Evolutionary conservation across 2,113 vertebrate species (phyloP).

Genomic region (Marmota monax): DNA sequence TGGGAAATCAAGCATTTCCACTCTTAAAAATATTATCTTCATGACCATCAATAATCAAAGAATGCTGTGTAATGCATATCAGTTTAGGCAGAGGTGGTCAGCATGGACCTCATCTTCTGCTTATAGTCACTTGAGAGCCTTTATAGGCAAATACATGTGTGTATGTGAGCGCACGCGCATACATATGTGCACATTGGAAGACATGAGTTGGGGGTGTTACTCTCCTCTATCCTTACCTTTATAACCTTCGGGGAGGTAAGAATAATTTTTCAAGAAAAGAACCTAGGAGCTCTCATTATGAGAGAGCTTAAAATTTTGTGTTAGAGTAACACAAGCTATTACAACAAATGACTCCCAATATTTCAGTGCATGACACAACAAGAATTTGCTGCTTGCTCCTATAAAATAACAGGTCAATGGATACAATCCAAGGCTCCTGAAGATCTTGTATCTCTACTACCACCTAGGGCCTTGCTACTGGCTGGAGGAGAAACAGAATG

Average conservation of each 20-base stretch:
- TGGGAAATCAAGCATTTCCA: not conserved
- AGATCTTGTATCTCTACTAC: not conserved
- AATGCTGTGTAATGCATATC: too few relatives aligned
- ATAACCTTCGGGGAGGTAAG: not conserved
- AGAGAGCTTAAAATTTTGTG: not conserved
- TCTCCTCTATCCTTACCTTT: too few relatives aligned
- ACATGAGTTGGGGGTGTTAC: not conserved
- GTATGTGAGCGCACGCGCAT: too few relatives aligned
- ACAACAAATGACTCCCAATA: rapidly evolving
- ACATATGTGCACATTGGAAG: not conserved
- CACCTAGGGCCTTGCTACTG: rapidly evolving
- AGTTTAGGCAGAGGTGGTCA: not conserved
- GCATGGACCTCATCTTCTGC: too few relatives aligned
- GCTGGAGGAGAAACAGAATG: not conserved
- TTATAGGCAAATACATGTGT: not conserved
- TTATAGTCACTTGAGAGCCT: not conserved
- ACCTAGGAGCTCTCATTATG: not conserved
- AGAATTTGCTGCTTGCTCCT: too few relatives aligned
- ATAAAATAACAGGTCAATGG: rapidly evolving
- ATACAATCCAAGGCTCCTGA: too few relatives aligned
- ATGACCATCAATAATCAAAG: not conserved
- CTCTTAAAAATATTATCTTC: not conserved
- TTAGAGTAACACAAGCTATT: not conserved
- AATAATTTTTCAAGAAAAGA: not conserved
- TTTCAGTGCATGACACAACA: too few relatives aligned